These are phyloP conservation scores for Delphinus delphis DNA, from an alignment of 2,113 vertebrate species.

Conservation along the genomic window DNA sequence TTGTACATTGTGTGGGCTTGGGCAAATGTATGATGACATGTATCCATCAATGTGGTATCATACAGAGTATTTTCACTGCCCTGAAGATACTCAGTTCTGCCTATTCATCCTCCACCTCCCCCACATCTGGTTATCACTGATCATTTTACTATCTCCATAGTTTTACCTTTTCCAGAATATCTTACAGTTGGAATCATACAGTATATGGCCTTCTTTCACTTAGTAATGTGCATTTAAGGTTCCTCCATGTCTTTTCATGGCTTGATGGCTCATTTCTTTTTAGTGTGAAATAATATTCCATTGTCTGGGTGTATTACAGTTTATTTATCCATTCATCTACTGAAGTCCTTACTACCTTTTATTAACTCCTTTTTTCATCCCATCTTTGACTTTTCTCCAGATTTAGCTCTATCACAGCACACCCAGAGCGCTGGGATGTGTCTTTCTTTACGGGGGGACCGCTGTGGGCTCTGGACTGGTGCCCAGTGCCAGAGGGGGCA, in stretches of 20 bases:
- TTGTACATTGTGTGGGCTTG: no score
- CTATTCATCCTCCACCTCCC: no score
- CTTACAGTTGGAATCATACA: no score
- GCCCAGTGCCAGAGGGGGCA: slow-evolving; percentile 89
- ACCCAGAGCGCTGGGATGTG: slow-evolving; percentile 89
- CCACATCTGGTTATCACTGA: no score
- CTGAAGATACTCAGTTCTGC: no score
- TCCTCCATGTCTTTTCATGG: not conserved
- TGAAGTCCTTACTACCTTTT: not conserved
- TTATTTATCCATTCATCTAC: not conserved
- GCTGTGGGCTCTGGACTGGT: slow-evolving; percentile 96
- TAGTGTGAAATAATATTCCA: not conserved
- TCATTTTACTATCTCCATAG: no score
- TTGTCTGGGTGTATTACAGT: not conserved
- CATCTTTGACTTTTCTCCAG: slow-evolving; percentile 77
- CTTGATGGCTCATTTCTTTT: not conserved
- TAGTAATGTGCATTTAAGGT: not conserved
- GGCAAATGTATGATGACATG: no score
- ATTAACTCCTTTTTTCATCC: not conserved
- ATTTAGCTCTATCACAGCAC: slow-evolving; percentile 87
- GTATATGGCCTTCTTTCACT: not conserved
- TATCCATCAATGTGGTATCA: no score
- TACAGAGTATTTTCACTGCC: no score
- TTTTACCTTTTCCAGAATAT: no score
- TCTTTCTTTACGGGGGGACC: slow-evolving; percentile 93